A percentile compares a stretch with the other conserved stretches of the same genome.
phyloP scores from a whole-genome alignment of 2,888 invertebrate species.

The Choreutis nemorana region DNA sequence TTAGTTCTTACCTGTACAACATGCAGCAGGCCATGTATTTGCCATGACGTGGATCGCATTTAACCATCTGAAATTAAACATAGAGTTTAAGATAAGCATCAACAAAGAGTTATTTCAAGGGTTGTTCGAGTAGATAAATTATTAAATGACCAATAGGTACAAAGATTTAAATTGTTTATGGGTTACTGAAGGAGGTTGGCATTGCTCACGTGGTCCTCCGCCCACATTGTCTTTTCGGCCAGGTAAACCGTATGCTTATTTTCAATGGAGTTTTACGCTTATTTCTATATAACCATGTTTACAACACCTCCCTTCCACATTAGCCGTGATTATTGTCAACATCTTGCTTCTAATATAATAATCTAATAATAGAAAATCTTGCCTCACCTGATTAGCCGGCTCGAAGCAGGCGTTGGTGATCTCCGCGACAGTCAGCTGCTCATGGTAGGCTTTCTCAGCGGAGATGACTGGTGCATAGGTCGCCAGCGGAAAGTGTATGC shows the following conservation, averaged over 20 bases:
- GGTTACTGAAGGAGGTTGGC: no score
- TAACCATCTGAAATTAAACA: constrained; percentile 78
- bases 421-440: constrained; percentile 88
- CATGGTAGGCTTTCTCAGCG: constrained; percentile 92
- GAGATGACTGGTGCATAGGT: constrained; percentile 93
- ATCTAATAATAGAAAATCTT: background rate
- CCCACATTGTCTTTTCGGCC: no score
- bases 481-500: constrained; percentile 93
- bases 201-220: no score
- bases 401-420: constrained; percentile 97
- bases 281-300: no score
- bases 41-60: constrained; percentile 89
- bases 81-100: constrained; percentile 1
- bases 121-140: no score
- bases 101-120: no score
- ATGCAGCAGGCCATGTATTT: constrained; percentile 96
- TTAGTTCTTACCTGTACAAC: constrained; percentile 72
- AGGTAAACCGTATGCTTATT: no score
- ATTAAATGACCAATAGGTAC: no score
- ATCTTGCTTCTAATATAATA: background rate
- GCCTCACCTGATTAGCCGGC: constrained; percentile 81
- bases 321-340: no score
- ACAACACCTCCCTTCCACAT: no score
- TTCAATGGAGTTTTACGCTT: no score
- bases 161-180: background rate